Conservation (phyloP, 2,113 vertebrate species). For the Raja brachyura region DNA sequence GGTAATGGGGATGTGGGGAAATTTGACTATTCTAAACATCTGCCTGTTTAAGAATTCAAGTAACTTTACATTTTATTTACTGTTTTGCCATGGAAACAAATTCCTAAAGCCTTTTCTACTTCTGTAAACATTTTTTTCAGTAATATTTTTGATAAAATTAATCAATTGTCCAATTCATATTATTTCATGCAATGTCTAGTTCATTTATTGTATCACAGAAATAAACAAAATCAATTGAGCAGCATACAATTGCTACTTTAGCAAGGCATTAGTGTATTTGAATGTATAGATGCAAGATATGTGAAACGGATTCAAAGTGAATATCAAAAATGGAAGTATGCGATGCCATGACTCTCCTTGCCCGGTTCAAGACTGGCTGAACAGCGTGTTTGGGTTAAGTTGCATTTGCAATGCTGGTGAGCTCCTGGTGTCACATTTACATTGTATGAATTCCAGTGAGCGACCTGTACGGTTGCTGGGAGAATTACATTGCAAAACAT, state of each 20-base stretch:
- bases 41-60: conserved; percentile 12
- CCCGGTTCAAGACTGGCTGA: background rate
- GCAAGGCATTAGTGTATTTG: background rate
- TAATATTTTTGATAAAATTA: background rate
- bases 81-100: background rate
- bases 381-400: background rate
- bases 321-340: background rate
- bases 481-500: background rate
- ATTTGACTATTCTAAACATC: background rate
- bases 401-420: background rate
- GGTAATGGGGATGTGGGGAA: no score
- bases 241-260: background rate
- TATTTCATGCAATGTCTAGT: background rate
- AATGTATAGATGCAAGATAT: background rate
- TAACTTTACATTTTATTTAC: background rate
- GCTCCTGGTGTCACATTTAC: background rate
- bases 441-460: background rate
- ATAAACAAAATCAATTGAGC: background rate
- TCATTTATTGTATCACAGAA: background rate
- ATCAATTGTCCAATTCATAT: background rate
- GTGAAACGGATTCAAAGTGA: background rate
- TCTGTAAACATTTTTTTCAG: background rate
- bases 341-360: background rate
- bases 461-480: background rate
- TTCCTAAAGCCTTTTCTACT: background rate